Evolutionary conservation across 2,113 vertebrate genomes (phyloP), one percentile per base, ranked within the genome.

Genomic region (Dicentrarchus labrax): DNA sequence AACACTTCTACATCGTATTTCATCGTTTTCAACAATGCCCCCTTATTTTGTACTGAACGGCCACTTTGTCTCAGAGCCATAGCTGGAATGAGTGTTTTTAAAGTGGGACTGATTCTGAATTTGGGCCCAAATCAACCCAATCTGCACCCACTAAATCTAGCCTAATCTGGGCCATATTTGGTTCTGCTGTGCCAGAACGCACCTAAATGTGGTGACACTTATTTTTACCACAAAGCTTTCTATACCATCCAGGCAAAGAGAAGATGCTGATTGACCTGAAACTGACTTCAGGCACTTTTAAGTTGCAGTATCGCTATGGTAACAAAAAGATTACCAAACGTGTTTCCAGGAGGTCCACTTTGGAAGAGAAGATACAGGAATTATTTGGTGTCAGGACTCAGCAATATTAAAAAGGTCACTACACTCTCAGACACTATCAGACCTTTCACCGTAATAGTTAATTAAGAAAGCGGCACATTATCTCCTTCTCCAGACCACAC

Each of bases 391-490:
- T 72, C 62, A 62, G 38, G 76, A 43, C n/a, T 19, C 4, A 4
- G 51, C 78, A 4, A 1, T 3, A 36, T 41, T 76, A 39, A 68
- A 87, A 88, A 78, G 67, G 59, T 83, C 72, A 53, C 43, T 22
- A 48, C 9, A 51, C 68, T 61, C 53, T 78, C 38, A 48, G 39
- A 60, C 69, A 72, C 71, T 64, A 17, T 68, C 17, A 66, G 61
- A 78, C 45, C 10, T 85, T 75, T 87, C 21, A 39, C 75, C 73
- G 56, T 74, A n/a, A n/a, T 8, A 38, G 72, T 78, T 84, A 74
- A 92, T 86, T 69, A 76, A 74, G 72, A 77, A 50, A 59, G 68
- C 1, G 10, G 68, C 79, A 62, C 60, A 76, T 88, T 69, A 80
- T 89, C 78, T 59, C 38, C 19, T 22, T 43, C 61, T 60, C 24